Percentiles rank a stretch among this genome's conserved stretches.
Conservation (phyloP, 2,113 vertebrate genomes). For the Fukomys damarensis region DNA sequence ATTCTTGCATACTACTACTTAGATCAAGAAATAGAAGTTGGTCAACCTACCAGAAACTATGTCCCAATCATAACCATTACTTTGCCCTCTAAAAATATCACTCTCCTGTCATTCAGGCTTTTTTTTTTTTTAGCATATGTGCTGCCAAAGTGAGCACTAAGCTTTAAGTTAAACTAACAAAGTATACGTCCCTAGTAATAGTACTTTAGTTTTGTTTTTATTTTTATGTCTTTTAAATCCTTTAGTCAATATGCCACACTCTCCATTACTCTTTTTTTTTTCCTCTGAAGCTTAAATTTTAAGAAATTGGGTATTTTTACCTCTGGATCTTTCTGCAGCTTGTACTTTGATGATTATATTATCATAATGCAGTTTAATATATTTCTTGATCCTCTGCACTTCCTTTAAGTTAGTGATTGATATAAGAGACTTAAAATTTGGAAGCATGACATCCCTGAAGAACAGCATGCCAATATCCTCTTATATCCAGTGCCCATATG, state of each 20-base stretch:
- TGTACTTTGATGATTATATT: background rate
- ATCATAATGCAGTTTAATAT: background rate
- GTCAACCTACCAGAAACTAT: background rate
- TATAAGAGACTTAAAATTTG: background rate
- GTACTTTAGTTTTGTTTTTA: background rate
- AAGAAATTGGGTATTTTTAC: background rate
- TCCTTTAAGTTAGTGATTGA: background rate
- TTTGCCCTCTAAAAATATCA: background rate
- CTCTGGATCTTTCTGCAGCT: background rate
- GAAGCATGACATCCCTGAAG: background rate
- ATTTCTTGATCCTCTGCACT: background rate
- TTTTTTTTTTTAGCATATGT: too few species aligned
- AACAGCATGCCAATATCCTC: background rate
- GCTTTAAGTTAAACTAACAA: background rate
- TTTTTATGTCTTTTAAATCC: background rate
- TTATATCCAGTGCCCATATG: background rate
- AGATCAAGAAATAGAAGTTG: background rate
- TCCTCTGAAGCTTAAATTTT: background rate
- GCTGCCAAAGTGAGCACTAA: too few species aligned
- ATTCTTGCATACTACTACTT: background rate
- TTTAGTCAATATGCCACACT: background rate
- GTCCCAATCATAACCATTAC: background rate
- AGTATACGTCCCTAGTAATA: background rate
- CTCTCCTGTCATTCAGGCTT: background rate
- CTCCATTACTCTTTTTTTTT: background rate